Conservation (phyloP, 2,888 invertebrate species). For the Rhagonycha fulva region DNA sequence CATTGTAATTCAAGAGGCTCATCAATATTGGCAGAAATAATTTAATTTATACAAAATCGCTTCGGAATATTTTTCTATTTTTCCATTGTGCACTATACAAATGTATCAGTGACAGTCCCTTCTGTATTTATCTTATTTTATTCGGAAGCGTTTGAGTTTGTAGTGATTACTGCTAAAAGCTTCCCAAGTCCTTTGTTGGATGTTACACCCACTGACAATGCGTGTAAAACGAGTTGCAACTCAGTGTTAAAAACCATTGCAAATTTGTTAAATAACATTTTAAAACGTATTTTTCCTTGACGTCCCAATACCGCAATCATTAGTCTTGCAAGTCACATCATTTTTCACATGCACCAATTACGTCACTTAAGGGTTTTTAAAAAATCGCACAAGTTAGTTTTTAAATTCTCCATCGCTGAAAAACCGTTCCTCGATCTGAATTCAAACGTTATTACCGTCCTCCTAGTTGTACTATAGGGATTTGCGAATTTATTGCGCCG, state of each 20-base stretch:
- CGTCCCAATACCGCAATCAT: slow-evolving; percentile 24
- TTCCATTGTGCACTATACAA: background rate
- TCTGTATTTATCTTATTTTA: background rate
- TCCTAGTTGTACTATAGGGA: too few relatives aligned
- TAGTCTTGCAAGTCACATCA: slow-evolving; percentile 32
- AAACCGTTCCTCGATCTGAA: too few relatives aligned
- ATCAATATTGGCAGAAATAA: background rate
- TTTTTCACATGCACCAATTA: slow-evolving; percentile 28
- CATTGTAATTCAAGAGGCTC: background rate
- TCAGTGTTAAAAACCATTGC: slow-evolving; percentile 27
- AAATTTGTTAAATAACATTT: slow-evolving; percentile 33
- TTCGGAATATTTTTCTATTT: background rate
- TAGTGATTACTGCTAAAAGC: background rate
- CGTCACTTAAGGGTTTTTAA: slow-evolving; percentile 5
- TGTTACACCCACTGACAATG: slow-evolving; percentile 14
- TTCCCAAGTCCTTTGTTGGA: slow-evolving; percentile 15
- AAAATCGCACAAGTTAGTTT: background rate
- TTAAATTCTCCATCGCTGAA: background rate
- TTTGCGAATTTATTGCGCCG: too few relatives aligned
- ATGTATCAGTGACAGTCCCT: background rate
- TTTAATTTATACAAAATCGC: background rate
- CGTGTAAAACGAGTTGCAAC: slow-evolving; percentile 22
- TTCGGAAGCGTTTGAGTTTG: background rate
- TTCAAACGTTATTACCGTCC: too few relatives aligned
- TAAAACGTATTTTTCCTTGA: slow-evolving; percentile 31